These are phyloP conservation scores for Dermolepida albohirtum DNA, from an alignment of 2,888 invertebrate genomes.

Conservation along the genomic window DNA sequence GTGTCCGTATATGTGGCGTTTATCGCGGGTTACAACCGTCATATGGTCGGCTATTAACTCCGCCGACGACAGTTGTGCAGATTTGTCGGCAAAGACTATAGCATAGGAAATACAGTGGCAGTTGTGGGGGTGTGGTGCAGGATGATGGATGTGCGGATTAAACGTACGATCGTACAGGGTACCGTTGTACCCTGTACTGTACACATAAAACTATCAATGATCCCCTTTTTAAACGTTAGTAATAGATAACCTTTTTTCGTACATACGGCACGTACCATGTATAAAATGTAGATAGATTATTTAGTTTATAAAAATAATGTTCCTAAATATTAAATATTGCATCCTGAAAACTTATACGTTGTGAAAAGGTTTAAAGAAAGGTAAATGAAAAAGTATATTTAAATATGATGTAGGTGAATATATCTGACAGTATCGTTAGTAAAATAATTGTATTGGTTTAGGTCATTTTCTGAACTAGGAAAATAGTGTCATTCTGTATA, in stretches of 20 bases:
- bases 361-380: no score
- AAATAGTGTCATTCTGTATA: no score
- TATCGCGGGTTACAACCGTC: constrained; percentile 45
- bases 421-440: no score
- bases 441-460: no score
- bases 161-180: constrained; percentile 7
- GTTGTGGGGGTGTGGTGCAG: constrained; percentile 54
- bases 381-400: no score
- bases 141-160: constrained; percentile 51
- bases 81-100: constrained; percentile 49
- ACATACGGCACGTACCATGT: background rate
- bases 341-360: no score
- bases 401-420: no score
- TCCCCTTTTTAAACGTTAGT: constrained; percentile 29
- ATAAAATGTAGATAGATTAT: no score
- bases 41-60: constrained; percentile 51
- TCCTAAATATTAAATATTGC: no score
- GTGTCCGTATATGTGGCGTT: constrained; percentile 45
- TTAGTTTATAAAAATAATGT: no score
- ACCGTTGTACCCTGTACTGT: background rate
- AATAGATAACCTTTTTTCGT: constrained; percentile 7
- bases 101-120: constrained; percentile 48
- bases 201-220: constrained; percentile 27
- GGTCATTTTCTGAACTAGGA: no score
- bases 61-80: constrained; percentile 52